Evolutionary conservation across 2,888 invertebrate genomes (phyloP).

Genomic region (Cheilosia impressa): DNA sequence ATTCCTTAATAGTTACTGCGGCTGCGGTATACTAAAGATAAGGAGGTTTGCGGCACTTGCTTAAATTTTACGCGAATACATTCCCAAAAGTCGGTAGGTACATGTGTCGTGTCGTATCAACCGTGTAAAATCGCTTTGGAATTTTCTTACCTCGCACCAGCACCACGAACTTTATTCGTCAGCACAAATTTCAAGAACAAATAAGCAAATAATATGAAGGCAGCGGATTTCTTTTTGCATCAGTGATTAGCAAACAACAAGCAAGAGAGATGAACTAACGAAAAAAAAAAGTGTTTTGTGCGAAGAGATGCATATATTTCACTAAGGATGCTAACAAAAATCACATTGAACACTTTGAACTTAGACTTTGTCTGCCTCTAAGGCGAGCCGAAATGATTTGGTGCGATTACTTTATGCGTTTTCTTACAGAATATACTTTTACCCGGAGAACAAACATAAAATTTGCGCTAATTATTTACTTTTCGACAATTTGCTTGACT

Average conservation of each 20-base stretch:
- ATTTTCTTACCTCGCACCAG: background rate
- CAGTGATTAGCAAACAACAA: constrained; percentile 35
- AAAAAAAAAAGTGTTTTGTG: constrained; percentile 37
- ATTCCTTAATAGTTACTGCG: constrained; percentile 17
- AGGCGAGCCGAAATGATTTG: background rate
- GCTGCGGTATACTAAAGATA: background rate
- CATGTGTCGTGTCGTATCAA: constrained; percentile 33
- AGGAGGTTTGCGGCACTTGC: constrained; percentile 18
- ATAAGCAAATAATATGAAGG: constrained; percentile 22
- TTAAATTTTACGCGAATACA: constrained; percentile 40
- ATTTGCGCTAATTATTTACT: constrained; percentile 72
- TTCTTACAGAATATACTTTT: constrained; percentile 25
- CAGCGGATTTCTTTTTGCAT: constrained; percentile 39
- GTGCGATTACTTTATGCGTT: constrained; percentile 31
- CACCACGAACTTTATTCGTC: background rate
- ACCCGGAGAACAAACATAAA: constrained; percentile 40
- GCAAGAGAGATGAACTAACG: constrained; percentile 1
- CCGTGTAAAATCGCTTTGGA: constrained; percentile 38
- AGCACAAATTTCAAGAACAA: constrained; percentile 15
- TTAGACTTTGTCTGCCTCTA: constrained; percentile 19
- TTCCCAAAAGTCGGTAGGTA: constrained; percentile 4
- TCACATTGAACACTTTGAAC: constrained; percentile 37
- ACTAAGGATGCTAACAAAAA: constrained; percentile 15
- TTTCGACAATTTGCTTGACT: constrained; percentile 72
- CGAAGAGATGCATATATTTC: constrained; percentile 53